These are phyloP conservation scores for Miltochrista miniata DNA, from an alignment of 2,888 invertebrate species.

Conservation along the genomic window DNA sequence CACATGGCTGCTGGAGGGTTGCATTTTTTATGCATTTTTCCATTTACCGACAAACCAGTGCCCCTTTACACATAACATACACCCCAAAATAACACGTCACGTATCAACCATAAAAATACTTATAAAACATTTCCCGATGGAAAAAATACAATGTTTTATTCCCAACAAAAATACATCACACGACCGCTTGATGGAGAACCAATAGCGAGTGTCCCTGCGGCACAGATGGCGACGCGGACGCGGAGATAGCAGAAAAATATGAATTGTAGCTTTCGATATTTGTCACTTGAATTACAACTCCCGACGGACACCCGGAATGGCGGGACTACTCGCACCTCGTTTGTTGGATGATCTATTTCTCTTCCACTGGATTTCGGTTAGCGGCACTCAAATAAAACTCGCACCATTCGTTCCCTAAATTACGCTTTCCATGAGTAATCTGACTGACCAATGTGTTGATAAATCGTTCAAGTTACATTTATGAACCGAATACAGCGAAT, in stretches of 20 bases:
- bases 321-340: slow-evolving; percentile 72
- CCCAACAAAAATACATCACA: slow-evolving; percentile 81
- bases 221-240: slow-evolving; percentile 80
- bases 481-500: too few species aligned
- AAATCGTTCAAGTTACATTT: slow-evolving; percentile 18
- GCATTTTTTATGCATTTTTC: slow-evolving; percentile 62
- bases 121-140: slow-evolving; percentile 79
- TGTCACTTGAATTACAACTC: slow-evolving; percentile 84
- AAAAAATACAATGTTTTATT: slow-evolving; percentile 78
- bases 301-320: slow-evolving; percentile 70
- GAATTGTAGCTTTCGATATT: slow-evolving; percentile 83
- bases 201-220: slow-evolving; percentile 75
- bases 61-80: slow-evolving; percentile 42
- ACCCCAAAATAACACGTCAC: slow-evolving; percentile 67
- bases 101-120: slow-evolving; percentile 75
- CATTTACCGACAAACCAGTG: slow-evolving; percentile 51
- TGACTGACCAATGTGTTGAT: slow-evolving; percentile 15
- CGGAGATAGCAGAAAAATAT: slow-evolving; percentile 83
- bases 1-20: slow-evolving; percentile 40
- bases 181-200: slow-evolving; percentile 80
- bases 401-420: slow-evolving; percentile 28
- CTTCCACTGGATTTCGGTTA: slow-evolving; percentile 2
- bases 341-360: slow-evolving; percentile 73
- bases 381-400: slow-evolving; percentile 15
- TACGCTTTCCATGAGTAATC: slow-evolving; percentile 28